Conservation (phyloP, 37 sponge, comb jelly and placozoan species). For the Axinella damicornis region DNA sequence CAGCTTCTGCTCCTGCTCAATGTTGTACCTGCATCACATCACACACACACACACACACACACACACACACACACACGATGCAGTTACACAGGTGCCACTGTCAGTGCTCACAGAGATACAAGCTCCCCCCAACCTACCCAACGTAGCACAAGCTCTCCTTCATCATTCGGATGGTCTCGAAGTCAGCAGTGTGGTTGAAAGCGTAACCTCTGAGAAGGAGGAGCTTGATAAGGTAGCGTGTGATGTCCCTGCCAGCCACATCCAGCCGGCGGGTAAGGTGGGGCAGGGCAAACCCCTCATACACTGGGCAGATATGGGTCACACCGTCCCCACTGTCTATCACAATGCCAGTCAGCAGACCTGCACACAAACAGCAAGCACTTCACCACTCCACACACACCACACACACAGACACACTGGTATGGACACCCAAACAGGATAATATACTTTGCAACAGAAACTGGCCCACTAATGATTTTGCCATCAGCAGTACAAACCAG, state of each 20-base stretch:
- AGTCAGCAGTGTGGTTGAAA: constrained; percentile 99
- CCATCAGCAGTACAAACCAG: too few species aligned
- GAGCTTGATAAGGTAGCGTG: constrained; percentile 97
- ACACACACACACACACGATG: constrained; percentile 9
- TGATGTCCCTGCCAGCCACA: constrained; percentile 98
- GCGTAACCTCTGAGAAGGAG: constrained; percentile 97
- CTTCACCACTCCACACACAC: too few species aligned
- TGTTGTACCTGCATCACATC: constrained; percentile 81
- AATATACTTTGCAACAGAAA: too few species aligned
- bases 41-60: background rate
- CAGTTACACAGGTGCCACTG: too few species aligned
- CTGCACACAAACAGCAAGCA: too few species aligned
- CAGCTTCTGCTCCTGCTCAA: constrained; percentile 96
- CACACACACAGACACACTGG: too few species aligned
- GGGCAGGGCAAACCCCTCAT: constrained; percentile 97
- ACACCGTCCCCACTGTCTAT: constrained; percentile 99
- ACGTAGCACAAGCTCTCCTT: constrained; percentile 99
- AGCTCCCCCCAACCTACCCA: constrained; percentile 64
- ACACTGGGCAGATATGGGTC: constrained; percentile 99
- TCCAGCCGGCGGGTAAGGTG: constrained; percentile 97
- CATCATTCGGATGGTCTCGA: constrained; percentile 99
- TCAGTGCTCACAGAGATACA: background rate
- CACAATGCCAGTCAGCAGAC: constrained; percentile 97
- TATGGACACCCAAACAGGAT: too few species aligned
- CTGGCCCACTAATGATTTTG: too few species aligned